Base-by-base conservation (phyloP, 2,797 vertebrate species). In the Schizopygopsis pylzovi region DNA sequence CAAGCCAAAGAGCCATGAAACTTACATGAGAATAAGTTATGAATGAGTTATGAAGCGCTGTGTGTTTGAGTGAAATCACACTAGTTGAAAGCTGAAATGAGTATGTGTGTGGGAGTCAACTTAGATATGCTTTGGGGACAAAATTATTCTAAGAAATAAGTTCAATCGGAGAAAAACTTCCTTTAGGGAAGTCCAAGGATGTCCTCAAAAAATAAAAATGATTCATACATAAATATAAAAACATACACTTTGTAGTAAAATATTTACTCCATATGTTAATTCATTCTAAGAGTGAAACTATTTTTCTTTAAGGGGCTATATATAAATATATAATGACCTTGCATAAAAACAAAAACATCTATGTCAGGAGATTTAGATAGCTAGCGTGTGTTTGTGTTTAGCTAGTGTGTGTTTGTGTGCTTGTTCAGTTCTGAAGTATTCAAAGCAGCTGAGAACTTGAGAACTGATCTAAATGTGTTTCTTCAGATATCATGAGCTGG, bases 401-500 rank as follows among this genome's bases (percentile, higher is more conserved):
- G 22, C 15, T 33, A n/a, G 41, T 59, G 28, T 61, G 37, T 76
- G 25, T 18, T 25, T 76, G 6, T 20, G 73, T 39, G 20, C 18
- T 13, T 39, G 45, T 5, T 81, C 63, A 39, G 61, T 70, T 52
- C 63, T 52, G 10, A 81, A 52, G 25, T 71, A 81, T 71, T 54
- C 47, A 70, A 71, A 56, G 79, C 65, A 70, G 16, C 41, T 80
- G 61, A 79, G 61, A 65, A 65, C 59, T 33, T 20, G 41, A 65
- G 76, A 79, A 22, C 78, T 4, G 43, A 67, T 80, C 43, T 65
- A 63, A 65, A 83, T 47, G 13, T 0, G 10, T 67, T 83, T 49
- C 28, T 79, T 76, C 59, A 45, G 86, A 73, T 47, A 33, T 83
- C 76, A 39, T 49, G 52, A 82, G 47, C 59, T 39, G 61, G 33